Evolutionary conservation across 2,888 invertebrate genomes (phyloP).

Genomic region (Allacma fusca): DNA sequence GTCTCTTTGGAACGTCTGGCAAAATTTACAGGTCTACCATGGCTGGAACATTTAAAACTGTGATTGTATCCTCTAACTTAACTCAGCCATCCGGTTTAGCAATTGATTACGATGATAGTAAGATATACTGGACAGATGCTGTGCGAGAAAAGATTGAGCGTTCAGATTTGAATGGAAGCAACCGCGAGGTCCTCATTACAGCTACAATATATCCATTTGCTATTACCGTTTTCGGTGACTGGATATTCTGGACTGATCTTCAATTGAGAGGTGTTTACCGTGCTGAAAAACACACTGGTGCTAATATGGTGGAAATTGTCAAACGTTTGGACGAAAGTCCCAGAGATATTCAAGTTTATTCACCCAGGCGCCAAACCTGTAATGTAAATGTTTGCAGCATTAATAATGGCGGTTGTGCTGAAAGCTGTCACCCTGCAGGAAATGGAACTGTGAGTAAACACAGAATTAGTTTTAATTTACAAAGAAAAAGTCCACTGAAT

Average conservation of each 20-base stretch:
- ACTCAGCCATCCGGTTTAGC: slow-evolving; percentile 95
- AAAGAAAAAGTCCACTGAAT: too few relatives aligned
- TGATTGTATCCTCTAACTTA: slow-evolving; percentile 87
- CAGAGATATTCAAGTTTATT: slow-evolving; percentile 88
- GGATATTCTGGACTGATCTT: slow-evolving; percentile 96
- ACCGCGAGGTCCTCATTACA: slow-evolving; percentile 82
- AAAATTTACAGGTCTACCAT: slow-evolving; percentile 95
- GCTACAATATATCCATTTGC: slow-evolving; percentile 96
- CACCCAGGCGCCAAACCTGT: slow-evolving; percentile 80
- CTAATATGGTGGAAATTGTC: slow-evolving; percentile 92
- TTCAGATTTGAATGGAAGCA: slow-evolving; percentile 84
- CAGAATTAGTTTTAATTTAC: not conserved
- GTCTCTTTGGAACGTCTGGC: slow-evolving; percentile 88
- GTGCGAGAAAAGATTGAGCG: slow-evolving; percentile 94
- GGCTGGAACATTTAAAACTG: slow-evolving; percentile 90
- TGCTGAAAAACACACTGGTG: slow-evolving; percentile 96
- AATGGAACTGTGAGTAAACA: slow-evolving; percentile 71
- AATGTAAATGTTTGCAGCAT: slow-evolving; percentile 82
- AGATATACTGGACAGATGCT: slow-evolving; percentile 97
- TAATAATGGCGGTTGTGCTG: slow-evolving; percentile 90
- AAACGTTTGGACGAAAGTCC: slow-evolving; percentile 92
- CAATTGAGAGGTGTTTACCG: slow-evolving; percentile 92
- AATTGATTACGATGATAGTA: slow-evolving; percentile 92
- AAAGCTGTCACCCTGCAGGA: slow-evolving; percentile 89
- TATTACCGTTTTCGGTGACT: slow-evolving; percentile 86